Evolutionary conservation across 1,140 invertebrate species (phyloP).

Genomic region (Arctopsyche grandis): DNA sequence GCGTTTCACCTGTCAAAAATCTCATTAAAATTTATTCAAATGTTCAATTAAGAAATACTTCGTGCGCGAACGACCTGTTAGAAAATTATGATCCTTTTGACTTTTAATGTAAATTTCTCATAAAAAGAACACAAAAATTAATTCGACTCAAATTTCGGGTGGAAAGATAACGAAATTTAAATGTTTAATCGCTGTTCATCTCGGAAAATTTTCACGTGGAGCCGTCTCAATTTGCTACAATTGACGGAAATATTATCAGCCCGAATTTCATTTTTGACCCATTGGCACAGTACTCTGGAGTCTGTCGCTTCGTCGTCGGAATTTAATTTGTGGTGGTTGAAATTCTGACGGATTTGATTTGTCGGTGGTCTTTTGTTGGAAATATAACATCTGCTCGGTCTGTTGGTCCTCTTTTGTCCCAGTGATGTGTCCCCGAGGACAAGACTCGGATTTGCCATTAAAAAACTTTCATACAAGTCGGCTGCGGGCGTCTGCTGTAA

Average conservation of each 20-base stretch:
- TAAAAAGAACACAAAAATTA: too few relatives aligned
- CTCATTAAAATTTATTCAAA: not conserved
- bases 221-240: not conserved
- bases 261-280: too few relatives aligned
- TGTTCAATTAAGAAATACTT: not conserved
- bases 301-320: too few relatives aligned
- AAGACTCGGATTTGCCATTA: conserved; percentile 41
- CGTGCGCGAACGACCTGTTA: not conserved
- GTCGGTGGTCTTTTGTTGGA: not conserved
- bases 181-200: conserved; percentile 2
- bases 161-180: not conserved
- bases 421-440: conserved; percentile 31
- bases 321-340: too few relatives aligned
- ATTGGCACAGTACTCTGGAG: too few relatives aligned
- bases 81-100: not conserved
- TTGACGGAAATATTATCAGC: not conserved
- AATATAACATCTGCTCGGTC: not conserved
- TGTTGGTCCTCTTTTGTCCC: conserved; percentile 16
- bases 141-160: not conserved
- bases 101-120: not conserved
- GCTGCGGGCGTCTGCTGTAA: conserved; percentile 31
- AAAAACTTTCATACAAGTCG: conserved; percentile 51
- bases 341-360: too few relatives aligned
- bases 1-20: not conserved
- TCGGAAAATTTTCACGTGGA: not conserved